Percentiles rank a stretch among this genome's conserved stretches.
These are phyloP conservation scores for Pycnomerus fuliginosus DNA, from an alignment of 2,888 invertebrate genomes.

Conservation along the genomic window DNA sequence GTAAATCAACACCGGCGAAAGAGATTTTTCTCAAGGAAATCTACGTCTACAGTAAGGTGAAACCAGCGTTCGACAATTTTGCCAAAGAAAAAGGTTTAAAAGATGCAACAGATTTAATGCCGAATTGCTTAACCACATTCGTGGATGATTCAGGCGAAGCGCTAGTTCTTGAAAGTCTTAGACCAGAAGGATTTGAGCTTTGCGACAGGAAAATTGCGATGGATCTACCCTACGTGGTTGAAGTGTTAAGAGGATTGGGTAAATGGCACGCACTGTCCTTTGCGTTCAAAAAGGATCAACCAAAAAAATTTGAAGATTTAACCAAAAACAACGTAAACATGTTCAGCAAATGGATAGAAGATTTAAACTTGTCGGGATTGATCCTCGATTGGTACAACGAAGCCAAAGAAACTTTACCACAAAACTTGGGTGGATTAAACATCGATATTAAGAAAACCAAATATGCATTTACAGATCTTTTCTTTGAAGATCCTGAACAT, in stretches of 20 bases:
- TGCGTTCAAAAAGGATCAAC: conserved; percentile 19
- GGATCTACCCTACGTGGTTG: conserved; percentile 33
- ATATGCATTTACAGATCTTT: conserved; percentile 1
- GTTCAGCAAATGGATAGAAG: conserved; percentile 1
- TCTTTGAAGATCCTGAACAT: conserved; percentile 2
- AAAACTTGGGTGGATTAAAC: neutral
- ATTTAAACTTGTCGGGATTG: neutral
- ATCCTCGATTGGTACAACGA: neutral
- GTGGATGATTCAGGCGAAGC: conserved; percentile 10
- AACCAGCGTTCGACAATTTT: conserved; percentile 25
- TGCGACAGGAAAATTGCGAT: conserved; percentile 30
- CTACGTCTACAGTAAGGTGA: conserved; percentile 26
- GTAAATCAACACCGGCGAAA: conserved; percentile 19
- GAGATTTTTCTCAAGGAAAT: conserved; percentile 29
- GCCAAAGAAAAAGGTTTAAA: conserved; percentile 23
- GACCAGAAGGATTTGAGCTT: conserved; percentile 28
- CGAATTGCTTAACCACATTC: conserved; percentile 23
- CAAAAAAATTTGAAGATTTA: conserved; percentile 8
- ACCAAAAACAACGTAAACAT: conserved; percentile 1
- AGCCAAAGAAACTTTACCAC: neutral
- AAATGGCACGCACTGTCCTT: conserved; percentile 20
- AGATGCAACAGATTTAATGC: conserved; percentile 16
- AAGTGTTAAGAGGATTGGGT: conserved; percentile 28
- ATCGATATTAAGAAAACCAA: neutral
- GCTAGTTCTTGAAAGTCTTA: conserved; percentile 36